Conservation (phyloP, 2,113 vertebrate genomes). For the Colius striatus region DNA sequence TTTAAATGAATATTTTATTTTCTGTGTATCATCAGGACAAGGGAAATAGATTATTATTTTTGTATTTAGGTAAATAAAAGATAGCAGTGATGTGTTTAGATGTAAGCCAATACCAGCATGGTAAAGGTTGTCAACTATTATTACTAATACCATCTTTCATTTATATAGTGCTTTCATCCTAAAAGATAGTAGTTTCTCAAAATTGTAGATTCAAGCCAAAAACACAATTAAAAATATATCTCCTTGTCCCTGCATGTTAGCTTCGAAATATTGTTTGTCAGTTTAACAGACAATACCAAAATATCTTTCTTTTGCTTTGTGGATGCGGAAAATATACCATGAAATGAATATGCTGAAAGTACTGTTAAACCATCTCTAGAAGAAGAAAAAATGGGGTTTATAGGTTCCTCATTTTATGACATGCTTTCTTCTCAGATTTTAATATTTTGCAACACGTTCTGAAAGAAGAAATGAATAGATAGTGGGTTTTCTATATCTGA, state of each 20-base stretch:
- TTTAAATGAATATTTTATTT: slow-evolving; percentile 59
- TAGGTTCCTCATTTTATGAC: slow-evolving; percentile 64
- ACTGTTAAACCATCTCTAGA: slow-evolving; percentile 63
- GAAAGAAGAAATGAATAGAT: slow-evolving; percentile 66
- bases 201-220: slow-evolving; percentile 64
- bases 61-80: slow-evolving; percentile 61
- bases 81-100: slow-evolving; percentile 5
- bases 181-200: slow-evolving; percentile 60
- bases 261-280: slow-evolving; percentile 55
- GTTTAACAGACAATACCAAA: slow-evolving; percentile 49
- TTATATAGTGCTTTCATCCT: slow-evolving; percentile 59
- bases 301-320: slow-evolving; percentile 42
- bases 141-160: slow-evolving; percentile 56
- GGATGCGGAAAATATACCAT: slow-evolving; percentile 45
- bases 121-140: slow-evolving; percentile 47
- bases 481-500: slow-evolving; percentile 58
- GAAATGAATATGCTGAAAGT: slow-evolving; percentile 55
- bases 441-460: slow-evolving; percentile 64
- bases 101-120: slow-evolving; percentile 8
- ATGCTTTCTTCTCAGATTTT: slow-evolving; percentile 62
- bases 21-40: not conserved
- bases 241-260: slow-evolving; percentile 43
- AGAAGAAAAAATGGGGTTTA: slow-evolving; percentile 67
- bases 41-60: slow-evolving; percentile 48
- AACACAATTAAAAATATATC: slow-evolving; percentile 69